phyloP scores from a whole-genome alignment of 92 coral and sea anemone genomes.

The Muricea muricata region DNA sequence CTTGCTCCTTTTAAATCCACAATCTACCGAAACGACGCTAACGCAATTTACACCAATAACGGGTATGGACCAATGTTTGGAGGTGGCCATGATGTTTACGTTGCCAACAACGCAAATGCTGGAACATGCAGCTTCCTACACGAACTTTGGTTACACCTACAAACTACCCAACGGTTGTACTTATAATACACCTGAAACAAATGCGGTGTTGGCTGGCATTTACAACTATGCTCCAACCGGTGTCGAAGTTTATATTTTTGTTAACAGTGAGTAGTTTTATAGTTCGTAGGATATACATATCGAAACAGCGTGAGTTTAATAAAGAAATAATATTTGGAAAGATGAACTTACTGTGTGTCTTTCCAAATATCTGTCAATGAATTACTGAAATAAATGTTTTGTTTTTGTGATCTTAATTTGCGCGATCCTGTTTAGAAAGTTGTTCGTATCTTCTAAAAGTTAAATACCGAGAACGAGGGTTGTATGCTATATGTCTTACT shows the following conservation, averaged over 20 bases:
- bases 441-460: too few relatives aligned
- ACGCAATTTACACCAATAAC: not conserved
- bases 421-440: too few relatives aligned
- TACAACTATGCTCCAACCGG: not conserved
- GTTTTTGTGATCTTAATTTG: too few relatives aligned
- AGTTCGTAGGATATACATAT: too few relatives aligned
- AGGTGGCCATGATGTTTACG: not conserved
- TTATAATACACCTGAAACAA: not conserved
- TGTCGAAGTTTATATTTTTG: conserved; percentile 3
- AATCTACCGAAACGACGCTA: not conserved
- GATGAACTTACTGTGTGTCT: too few relatives aligned
- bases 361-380: too few relatives aligned
- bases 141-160: conserved; percentile 3
- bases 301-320: too few relatives aligned
- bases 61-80: not conserved
- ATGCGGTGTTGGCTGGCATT: not conserved
- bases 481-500: too few relatives aligned
- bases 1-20: not conserved
- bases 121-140: not conserved
- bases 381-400: too few relatives aligned
- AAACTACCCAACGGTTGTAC: not conserved
- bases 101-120: not conserved
- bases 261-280: too few relatives aligned
- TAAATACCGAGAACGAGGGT: too few relatives aligned
- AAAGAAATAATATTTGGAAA: too few relatives aligned